A percentile compares a stretch with the other conserved stretches of the same genome.
Conservation (phyloP, 1,140 invertebrate species). For the Drosophila gunungcola region DNA sequence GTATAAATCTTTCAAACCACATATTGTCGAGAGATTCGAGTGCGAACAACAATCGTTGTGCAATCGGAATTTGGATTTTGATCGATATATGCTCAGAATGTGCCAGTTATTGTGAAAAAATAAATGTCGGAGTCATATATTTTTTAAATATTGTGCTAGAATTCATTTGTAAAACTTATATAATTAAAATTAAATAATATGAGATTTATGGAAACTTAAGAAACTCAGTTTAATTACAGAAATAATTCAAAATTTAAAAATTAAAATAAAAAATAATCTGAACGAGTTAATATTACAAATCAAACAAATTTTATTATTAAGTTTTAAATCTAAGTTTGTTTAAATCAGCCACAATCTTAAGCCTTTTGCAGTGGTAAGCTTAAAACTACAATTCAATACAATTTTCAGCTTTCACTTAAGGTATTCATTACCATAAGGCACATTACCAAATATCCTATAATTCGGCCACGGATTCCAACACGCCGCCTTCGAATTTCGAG, state of each 20-base stretch:
- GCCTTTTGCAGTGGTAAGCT: background rate
- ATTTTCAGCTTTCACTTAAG: slow-evolving; percentile 39
- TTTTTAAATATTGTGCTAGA: slow-evolving; percentile 1
- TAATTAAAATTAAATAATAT: too few relatives aligned
- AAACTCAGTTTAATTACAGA: too few relatives aligned
- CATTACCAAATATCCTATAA: slow-evolving; percentile 44
- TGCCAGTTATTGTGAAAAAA: background rate
- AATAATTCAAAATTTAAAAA: too few relatives aligned
- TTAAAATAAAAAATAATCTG: background rate
- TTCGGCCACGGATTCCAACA: slow-evolving; percentile 19
- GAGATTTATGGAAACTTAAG: too few relatives aligned
- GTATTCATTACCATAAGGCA: slow-evolving; percentile 45
- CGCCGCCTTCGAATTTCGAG: slow-evolving; percentile 27
- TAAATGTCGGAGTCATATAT: slow-evolving; percentile 1
- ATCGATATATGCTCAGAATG: slow-evolving; percentile 8
- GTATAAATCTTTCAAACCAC: slow-evolving; percentile 37
- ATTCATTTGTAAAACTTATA: too few relatives aligned
- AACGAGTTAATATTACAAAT: too few relatives aligned
- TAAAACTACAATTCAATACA: slow-evolving; percentile 22
- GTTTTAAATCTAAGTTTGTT: background rate
- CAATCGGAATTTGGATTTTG: slow-evolving; percentile 14
- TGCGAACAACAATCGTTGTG: slow-evolving; percentile 38
- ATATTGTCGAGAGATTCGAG: slow-evolving; percentile 28
- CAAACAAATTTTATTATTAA: too few relatives aligned
- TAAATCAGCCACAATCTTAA: slow-evolving; percentile 5